Base-by-base conservation (phyloP, 2,888 invertebrate genomes). In the Homarus gammarus region DNA sequence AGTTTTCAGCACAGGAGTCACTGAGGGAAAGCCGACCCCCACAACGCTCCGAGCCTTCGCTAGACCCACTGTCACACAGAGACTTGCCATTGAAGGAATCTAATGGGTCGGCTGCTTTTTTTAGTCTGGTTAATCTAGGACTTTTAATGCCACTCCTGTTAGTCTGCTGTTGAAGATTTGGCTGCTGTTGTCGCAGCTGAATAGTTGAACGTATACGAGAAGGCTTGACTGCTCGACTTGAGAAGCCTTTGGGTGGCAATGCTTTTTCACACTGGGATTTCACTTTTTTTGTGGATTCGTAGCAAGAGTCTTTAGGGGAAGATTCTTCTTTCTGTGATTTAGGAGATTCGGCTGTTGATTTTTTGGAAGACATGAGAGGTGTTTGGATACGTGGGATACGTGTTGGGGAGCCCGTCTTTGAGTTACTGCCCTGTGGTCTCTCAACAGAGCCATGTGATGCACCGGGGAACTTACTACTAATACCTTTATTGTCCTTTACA, bases 1-100 rank as follows among this genome's bases (percentile, higher is more conserved):
- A 91, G 81, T 88, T 91, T 77, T 91, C 91, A 15, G 91, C 91
- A 83, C 91, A 91, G 2, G 91, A 91, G 75, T 91, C 91, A 61
- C 91, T 91, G 82, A 91, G 87, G 27, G 91, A 91, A 5, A 91
- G 81, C 56, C 91, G 79, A 36, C 91, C 91, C 31, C 90, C 87
- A 36, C 84, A 90, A 33, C 87, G 79, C 49, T 91, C 91, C 3
- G 91, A 91, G 68, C 91, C 85, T 64, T 91, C 91, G 73, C 88
- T 88, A 8, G 91, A 91, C 44, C 91, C 91, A 81, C 91, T 91
- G 77, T 91, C 91, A 85, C 91, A 88, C 70, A 91, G 38, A 44
- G 79, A 70, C 44, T 88, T 88, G 27, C 81, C 81, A 40, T 27
- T 81, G 70, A 91, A 91, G 15, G 88, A 79, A 18, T 88, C 87